Conservation (phyloP, 1,140 invertebrate species). For the Platyscapa corneri region DNA sequence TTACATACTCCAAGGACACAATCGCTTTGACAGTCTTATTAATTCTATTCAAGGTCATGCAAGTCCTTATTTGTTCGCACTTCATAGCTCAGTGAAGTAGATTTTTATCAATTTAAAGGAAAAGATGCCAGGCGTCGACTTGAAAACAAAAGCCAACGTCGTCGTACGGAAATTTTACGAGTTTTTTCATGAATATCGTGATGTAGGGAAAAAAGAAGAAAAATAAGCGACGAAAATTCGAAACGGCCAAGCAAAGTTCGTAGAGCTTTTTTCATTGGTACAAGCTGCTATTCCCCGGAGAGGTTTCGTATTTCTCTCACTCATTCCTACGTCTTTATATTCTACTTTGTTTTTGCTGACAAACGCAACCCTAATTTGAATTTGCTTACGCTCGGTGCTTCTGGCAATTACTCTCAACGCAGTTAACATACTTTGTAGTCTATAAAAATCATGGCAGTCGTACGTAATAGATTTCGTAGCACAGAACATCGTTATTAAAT, state of each 20-base stretch:
- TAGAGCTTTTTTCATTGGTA: not conserved
- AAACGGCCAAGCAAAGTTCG: slow-evolving; percentile 12
- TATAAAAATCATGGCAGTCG: not conserved
- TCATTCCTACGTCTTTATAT: not conserved
- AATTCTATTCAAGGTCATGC: not conserved
- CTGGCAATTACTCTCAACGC: not conserved
- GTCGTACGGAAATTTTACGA: not conserved
- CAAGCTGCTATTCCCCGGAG: not conserved
- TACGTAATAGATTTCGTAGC: not conserved
- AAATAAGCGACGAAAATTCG: not conserved
- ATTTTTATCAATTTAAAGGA: slow-evolving; percentile 1
- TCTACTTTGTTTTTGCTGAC: not conserved
- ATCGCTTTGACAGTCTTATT: slow-evolving; percentile 25
- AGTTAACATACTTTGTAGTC: not conserved
- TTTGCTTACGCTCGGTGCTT: not conserved
- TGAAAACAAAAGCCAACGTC: not conserved
- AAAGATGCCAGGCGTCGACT: not conserved
- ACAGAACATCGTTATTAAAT: not conserved
- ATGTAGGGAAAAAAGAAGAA: not conserved
- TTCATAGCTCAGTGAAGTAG: not conserved
- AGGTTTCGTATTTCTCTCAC: too few relatives aligned
- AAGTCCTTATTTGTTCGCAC: not conserved
- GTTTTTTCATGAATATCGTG: not conserved
- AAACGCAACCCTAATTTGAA: slow-evolving; percentile 20
- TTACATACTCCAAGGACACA: not conserved